Evolutionary conservation across 1,140 invertebrate genomes (phyloP), one percentile per base, ranked within the genome.

Genomic region (Geopemphigus sp.): DNA sequence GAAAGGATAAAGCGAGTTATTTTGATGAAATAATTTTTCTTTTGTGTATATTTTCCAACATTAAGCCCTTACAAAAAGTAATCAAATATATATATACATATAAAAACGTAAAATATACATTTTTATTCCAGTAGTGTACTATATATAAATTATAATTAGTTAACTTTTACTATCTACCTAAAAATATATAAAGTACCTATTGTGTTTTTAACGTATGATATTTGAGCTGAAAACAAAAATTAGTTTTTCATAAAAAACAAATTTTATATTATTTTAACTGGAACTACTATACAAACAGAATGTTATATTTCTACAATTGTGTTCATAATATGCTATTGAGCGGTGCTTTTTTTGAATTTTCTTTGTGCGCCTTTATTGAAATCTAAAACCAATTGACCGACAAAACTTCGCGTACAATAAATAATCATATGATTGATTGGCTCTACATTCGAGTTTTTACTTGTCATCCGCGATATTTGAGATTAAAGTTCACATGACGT

Each of bases 21-120:
- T 78, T 78, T 45, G 74, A 78, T 78, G 56, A 78, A 78, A 63
- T 78, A 63, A 63, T 78, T 78, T 59, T 57, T 61, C 57, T 78
- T 78, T 78, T 78, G 39, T 78, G 26, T 14, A 26, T 22, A 24
- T 74, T 57, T 74, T 59, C 19, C 22, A 57, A 22, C 53, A 56
- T 73, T 73, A 53, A 73, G 32, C 29, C 19, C 19, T 32, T 57
- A 54, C 72, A 24, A 74, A 74, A 72, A 72, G 50, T 72, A 72
- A 70, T 24, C 68, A n/a, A 29, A 47, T 54, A 54, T 54, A 54
- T 54, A 22, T 29, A 54, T 54, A 54, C 29, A 22, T 29, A 72
- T 54, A 17, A 29, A 54, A 63, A 1, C 29, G 17, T 63, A 17
- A 53, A 72, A 29, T 54, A 72, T 32, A 72, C 50, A 29, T 53